Conservation (phyloP, 1,140 invertebrate genomes). For the Cheumatopsyche charites region DNA sequence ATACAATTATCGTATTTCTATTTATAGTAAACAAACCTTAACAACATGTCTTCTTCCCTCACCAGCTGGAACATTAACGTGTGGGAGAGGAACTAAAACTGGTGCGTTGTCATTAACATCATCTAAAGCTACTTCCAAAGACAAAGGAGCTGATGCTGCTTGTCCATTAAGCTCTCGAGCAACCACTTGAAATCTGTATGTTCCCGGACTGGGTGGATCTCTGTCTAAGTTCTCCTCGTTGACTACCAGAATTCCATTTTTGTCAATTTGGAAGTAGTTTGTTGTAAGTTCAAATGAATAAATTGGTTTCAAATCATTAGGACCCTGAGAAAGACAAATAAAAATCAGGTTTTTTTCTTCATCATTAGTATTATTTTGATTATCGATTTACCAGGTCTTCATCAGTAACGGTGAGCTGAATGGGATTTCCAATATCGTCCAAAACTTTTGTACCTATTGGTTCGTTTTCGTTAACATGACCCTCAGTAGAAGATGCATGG, state of each 20-base stretch:
- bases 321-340: slow-evolving; percentile 50
- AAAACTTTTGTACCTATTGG: slow-evolving; percentile 81
- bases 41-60: slow-evolving; percentile 77
- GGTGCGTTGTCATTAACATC: slow-evolving; percentile 89
- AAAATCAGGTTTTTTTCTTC: neutral
- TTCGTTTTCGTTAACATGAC: slow-evolving; percentile 85
- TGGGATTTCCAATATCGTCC: slow-evolving; percentile 69
- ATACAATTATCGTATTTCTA: neutral
- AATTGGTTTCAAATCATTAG: slow-evolving; percentile 65
- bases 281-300: slow-evolving; percentile 87
- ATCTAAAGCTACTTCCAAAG: slow-evolving; percentile 76
- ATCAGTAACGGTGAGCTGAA: slow-evolving; percentile 77
- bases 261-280: slow-evolving; percentile 79
- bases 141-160: slow-evolving; percentile 80
- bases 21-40: slow-evolving; percentile 62
- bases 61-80: slow-evolving; percentile 81
- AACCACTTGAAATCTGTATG: slow-evolving; percentile 78
- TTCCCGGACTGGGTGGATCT: slow-evolving; percentile 84
- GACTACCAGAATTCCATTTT: slow-evolving; percentile 75
- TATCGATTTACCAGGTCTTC: slow-evolving; percentile 72
- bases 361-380: slow-evolving; percentile 1
- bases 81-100: slow-evolving; percentile 73
- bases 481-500: slow-evolving; percentile 71
- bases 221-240: slow-evolving; percentile 84
- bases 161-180: slow-evolving; percentile 78